phyloP scores from a whole-genome alignment of 1,140 invertebrate species.

The Lethrus apterus region DNA sequence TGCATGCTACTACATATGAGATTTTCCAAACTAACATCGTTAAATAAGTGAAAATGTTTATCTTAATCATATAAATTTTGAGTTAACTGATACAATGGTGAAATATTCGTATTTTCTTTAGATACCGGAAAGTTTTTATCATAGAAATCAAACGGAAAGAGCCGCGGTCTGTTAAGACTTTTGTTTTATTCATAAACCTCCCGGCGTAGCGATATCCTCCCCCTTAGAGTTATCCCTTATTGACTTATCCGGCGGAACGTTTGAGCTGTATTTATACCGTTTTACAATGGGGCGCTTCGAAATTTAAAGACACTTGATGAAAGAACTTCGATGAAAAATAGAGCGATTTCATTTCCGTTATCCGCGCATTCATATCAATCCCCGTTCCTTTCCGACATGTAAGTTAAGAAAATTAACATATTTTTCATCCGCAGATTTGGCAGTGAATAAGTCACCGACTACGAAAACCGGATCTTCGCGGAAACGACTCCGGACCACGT shows the following conservation, averaged over 20 bases:
- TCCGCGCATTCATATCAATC: constrained; percentile 18
- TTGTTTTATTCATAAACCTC: constrained; percentile 38
- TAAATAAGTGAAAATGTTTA: no score
- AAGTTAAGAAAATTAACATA: constrained; percentile 17
- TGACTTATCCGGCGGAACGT: constrained; percentile 35
- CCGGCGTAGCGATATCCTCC: constrained; percentile 29
- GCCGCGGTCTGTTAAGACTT: constrained; percentile 33
- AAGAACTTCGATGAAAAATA: constrained; percentile 22
- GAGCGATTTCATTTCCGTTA: constrained; percentile 22
- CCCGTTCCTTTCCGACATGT: constrained; percentile 5
- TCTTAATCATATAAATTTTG: no score
- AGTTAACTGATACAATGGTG: no score
- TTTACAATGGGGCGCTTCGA: constrained; percentile 25
- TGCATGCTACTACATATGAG: constrained; percentile 18
- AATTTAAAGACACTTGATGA: constrained; percentile 26
- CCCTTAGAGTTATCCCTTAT: constrained; percentile 35
- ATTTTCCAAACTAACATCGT: no score
- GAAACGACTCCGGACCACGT: constrained; percentile 58
- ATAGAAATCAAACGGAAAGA: constrained; percentile 22
- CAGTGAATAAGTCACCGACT: constrained; percentile 1
- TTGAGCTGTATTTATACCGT: constrained; percentile 34
- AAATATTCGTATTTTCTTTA: no score
- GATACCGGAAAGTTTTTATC: constrained; percentile 17
- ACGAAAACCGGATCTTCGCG: not conserved
- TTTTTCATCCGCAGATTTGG: not conserved